Evolutionary conservation across 1,140 invertebrate species (phyloP).

Genomic region (Orchestia grillus): DNA sequence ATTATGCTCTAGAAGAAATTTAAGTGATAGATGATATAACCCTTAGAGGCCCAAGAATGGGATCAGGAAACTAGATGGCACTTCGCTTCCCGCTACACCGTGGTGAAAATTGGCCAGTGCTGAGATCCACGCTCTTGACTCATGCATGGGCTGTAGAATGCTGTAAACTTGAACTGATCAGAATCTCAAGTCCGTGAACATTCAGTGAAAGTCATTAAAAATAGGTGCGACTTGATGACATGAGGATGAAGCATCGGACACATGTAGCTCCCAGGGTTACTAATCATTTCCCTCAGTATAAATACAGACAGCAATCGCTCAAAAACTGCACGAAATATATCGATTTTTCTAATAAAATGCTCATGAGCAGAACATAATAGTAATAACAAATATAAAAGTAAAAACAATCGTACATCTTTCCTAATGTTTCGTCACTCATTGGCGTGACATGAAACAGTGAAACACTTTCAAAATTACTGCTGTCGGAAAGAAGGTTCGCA

Average conservation of each 20-base stretch:
- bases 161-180: not conserved
- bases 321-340: no score
- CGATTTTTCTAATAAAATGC: no score
- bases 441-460: not conserved
- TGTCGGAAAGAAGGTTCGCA: not conserved
- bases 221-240: not conserved
- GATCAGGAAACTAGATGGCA: not conserved
- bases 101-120: not conserved
- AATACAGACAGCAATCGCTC: not conserved
- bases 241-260: not conserved
- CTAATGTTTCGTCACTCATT: not conserved
- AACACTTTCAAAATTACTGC: not conserved
- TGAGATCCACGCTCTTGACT: not conserved
- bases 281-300: not conserved
- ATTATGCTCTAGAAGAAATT: no score
- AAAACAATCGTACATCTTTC: not conserved
- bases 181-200: not conserved
- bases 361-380: not conserved
- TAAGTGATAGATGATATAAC: not conserved
- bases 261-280: not conserved
- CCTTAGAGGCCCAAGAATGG: not conserved
- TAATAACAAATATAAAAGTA: not conserved
- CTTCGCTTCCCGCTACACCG: not conserved
- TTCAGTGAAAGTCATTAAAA: not conserved
- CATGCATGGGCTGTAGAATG: not conserved